A percentile compares a stretch with the other conserved stretches of the same genome.
These are phyloP conservation scores for Melanotus villosus DNA, from an alignment of 2,888 invertebrate genomes.

Conservation along the genomic window DNA sequence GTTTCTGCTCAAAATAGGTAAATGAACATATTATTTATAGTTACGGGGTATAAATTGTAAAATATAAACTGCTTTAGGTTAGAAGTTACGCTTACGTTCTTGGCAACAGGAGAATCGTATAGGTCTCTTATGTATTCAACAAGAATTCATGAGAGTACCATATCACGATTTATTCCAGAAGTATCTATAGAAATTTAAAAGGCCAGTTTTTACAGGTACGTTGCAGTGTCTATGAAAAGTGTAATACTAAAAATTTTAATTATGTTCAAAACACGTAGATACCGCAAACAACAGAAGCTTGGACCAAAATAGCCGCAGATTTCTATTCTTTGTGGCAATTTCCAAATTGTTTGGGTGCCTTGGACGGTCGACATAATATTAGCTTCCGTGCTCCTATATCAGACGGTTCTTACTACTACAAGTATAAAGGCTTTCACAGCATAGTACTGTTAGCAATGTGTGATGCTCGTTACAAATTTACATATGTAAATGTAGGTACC, in stretches of 20 bases:
- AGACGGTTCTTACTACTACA: slow-evolving; percentile 53
- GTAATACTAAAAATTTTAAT: too few relatives aligned
- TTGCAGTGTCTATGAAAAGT: too few relatives aligned
- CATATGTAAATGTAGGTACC: slow-evolving; percentile 53
- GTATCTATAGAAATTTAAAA: background rate
- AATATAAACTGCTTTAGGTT: background rate
- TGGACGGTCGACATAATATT: slow-evolving; percentile 56
- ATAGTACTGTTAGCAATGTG: slow-evolving; percentile 55
- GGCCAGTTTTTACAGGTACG: background rate
- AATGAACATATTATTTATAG: background rate
- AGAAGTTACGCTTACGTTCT: slow-evolving; percentile 4
- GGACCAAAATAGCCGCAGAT: slow-evolving; percentile 23
- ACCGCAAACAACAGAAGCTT: slow-evolving; percentile 3
- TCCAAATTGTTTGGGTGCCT: too few relatives aligned
- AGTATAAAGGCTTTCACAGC: slow-evolving; percentile 54
- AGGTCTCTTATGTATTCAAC: slow-evolving; percentile 18
- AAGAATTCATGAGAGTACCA: too few relatives aligned
- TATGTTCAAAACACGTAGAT: too few relatives aligned
- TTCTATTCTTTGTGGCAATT: slow-evolving; percentile 44
- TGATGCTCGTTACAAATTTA: slow-evolving; percentile 55
- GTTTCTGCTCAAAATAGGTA: background rate
- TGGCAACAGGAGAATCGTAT: slow-evolving; percentile 28
- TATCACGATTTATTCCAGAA: slow-evolving; percentile 9
- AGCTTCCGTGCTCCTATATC: slow-evolving; percentile 40
- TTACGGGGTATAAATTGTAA: background rate